These are phyloP conservation scores for Aricia artaxerxes DNA, from an alignment of 2,888 invertebrate genomes.

Conservation along the genomic window DNA sequence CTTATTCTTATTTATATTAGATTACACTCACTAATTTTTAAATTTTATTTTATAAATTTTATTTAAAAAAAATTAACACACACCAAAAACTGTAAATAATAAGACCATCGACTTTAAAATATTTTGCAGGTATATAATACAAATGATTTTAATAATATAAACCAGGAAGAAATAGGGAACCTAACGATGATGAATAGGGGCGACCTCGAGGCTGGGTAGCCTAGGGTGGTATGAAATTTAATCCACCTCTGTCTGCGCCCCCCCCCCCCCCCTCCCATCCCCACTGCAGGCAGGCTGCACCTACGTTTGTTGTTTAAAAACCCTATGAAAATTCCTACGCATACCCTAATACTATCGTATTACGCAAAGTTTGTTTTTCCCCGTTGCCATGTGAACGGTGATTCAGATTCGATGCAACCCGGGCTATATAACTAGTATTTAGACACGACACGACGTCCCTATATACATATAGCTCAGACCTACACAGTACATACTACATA, in stretches of 20 bases:
- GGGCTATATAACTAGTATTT: slow-evolving; percentile 50
- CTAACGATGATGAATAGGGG: slow-evolving; percentile 72
- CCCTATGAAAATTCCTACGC: slow-evolving; percentile 42
- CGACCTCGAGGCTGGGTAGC: slow-evolving; percentile 61
- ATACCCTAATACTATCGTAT: slow-evolving; percentile 35
- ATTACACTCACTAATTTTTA: background rate
- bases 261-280: slow-evolving; percentile 48
- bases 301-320: slow-evolving; percentile 50
- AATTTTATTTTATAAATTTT: no score
- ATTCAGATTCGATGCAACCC: slow-evolving; percentile 42
- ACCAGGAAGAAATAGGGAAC: slow-evolving; percentile 65
- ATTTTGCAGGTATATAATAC: background rate
- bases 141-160: slow-evolving; percentile 48
- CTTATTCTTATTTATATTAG: no score
- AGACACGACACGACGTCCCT: slow-evolving; percentile 57
- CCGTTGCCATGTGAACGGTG: slow-evolving; percentile 66
- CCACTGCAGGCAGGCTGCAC: slow-evolving; percentile 45
- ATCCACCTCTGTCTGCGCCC: slow-evolving; percentile 76
- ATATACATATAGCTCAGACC: slow-evolving; percentile 45
- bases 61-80: no score
- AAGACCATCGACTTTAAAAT: background rate
- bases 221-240: slow-evolving; percentile 71
- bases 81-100: no score
- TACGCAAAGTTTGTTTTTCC: slow-evolving; percentile 57
- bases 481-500: slow-evolving; percentile 53